Evolutionary conservation across 2,113 vertebrate genomes (phyloP), one percentile per base, ranked within the genome.

Genomic region (Tenebrosternarchus preto): DNA sequence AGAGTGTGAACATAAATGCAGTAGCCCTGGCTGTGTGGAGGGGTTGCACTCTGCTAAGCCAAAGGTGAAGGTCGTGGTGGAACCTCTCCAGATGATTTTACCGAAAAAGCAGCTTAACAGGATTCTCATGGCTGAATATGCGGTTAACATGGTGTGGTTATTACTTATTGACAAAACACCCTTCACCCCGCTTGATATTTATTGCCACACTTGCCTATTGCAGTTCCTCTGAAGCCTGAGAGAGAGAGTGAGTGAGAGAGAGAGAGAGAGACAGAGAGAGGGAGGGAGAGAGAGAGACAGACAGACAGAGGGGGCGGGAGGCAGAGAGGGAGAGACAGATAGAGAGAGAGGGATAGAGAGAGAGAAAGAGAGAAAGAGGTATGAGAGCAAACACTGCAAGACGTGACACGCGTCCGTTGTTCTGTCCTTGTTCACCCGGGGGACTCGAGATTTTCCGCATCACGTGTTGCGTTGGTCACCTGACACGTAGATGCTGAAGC

Each of bases 101-200:
- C 86, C 72, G 83, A 82, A 82, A n/a, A 88, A 84, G 78, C 78
- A 83, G 77, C 83, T 84, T 81, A 69, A 63, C 61, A 66, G 64
- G 83, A 85, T 84, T 86, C 82, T 85, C 72, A 74, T 84, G 33
- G 78, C 80, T 86, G 86, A 82, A 85, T 80, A 85, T 87, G 84
- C 80, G 76, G 81, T 82, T 87, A 84, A 86, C 86, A 76, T 80
- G 83, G 76, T 78, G 82, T 85, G 85, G 73, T 80, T 83, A 89
- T 89, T 87, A 82, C 85, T 88, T 86, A 87, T 89, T 56, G 86
- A 88, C 86, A 86, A 89, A 82, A 77, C 73, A 80, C 85, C 84
- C 83, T 83, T 87, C 80, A 82, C 56, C 83, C 24, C 43, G 57
- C 36, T 39, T 46, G 46, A 7, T 56, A 46, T 87, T 85, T 81